A percentile compares a stretch with the other conserved stretches of the same genome.
phyloP scores from a whole-genome alignment of 1,140 invertebrate species.

The Hyles vespertilio region DNA sequence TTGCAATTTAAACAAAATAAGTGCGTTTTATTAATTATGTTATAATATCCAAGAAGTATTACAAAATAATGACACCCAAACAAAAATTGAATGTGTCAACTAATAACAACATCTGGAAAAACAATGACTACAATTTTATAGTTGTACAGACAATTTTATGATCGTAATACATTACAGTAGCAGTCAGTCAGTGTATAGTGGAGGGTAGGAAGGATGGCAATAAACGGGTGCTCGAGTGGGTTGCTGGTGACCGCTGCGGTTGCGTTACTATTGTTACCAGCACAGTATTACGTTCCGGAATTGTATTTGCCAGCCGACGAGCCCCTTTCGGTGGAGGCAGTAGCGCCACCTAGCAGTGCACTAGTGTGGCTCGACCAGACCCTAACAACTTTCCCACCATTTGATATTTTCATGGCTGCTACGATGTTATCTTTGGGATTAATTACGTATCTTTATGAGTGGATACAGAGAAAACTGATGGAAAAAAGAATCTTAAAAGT shows the following conservation, averaged over 20 bases:
- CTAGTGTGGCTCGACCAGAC: conserved; percentile 28
- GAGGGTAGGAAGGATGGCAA: conserved; percentile 37
- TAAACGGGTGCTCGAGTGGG: conserved; percentile 47
- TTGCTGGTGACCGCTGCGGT: conserved; percentile 43
- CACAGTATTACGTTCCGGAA: conserved; percentile 53
- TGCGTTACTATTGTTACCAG: conserved; percentile 47
- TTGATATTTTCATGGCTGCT: conserved; percentile 42
- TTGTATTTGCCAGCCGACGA: conserved; percentile 18
- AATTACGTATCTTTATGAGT: conserved; percentile 50
- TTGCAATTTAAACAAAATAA: too few relatives aligned
- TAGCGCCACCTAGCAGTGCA: conserved; percentile 4
- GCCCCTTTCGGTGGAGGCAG: conserved; percentile 6
- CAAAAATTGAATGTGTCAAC: conserved; percentile 15
- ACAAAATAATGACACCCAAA: background rate
- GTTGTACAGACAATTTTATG: conserved; percentile 17
- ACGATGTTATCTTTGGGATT: conserved; percentile 35
- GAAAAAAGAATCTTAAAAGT: conserved; percentile 60
- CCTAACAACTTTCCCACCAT: conserved; percentile 30
- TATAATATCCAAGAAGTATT: too few relatives aligned
- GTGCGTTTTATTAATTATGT: background rate
- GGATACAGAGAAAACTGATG: conserved; percentile 65
- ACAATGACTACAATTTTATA: conserved; percentile 1
- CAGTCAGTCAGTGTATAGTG: conserved; percentile 3
- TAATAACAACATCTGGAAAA: conserved; percentile 7
- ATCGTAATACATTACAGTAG: conserved; percentile 9